Evolutionary conservation across 2,113 vertebrate species (phyloP), one percentile per base, ranked within the genome.

Genomic region (Phalacrocorax brasilianus): DNA sequence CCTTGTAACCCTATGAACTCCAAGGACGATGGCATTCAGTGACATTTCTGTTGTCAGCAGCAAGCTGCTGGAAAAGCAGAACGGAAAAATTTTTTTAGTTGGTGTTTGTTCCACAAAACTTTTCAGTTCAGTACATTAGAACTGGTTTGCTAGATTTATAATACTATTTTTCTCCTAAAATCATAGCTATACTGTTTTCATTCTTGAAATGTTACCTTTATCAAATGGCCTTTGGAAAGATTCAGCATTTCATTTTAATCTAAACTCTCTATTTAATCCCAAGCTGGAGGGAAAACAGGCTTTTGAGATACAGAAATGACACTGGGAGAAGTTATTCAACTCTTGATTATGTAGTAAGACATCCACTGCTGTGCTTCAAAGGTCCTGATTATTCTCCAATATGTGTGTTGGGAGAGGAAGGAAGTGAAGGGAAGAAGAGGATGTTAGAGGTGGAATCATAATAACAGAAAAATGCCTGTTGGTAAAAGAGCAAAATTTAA

Each of bases 171-270:
- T 80, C 63, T 86, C 18, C 58, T 82, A 45, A 63, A 91, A 76
- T 11, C 14, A 47, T 44, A 63, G 8, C 42, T 81, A 19, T 77
- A 12, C 2, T 58, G 4, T 75, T 83, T 88, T 80, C 6, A 50
- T 4, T 93, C 42, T 47, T 81, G 35, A 91, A 91, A 59, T 53
- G 17, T 49, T 78, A 63, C 18, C 71, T 44, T 89, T 86, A 47
- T 58, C 58, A 91, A 94, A 94, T 5, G n/a, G 78, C 53, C 79
- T 97, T 97, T 95, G 83, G 50, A 95, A 93, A 92, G 83, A 52
- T 72, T 81, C 65, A 89, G 15, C 76, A 68, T 91, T 91, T 92
- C 85, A 14, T 97, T 96, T 96, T 96, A 92, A 82, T 78, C 42
- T 56, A 35, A 86, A 93, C 20, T 88, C 12, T 93, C 12, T 63